A percentile compares a stretch with the other conserved stretches of the same genome.
phyloP scores from a whole-genome alignment of 1,140 invertebrate species.

The Lepidurus apus region DNA sequence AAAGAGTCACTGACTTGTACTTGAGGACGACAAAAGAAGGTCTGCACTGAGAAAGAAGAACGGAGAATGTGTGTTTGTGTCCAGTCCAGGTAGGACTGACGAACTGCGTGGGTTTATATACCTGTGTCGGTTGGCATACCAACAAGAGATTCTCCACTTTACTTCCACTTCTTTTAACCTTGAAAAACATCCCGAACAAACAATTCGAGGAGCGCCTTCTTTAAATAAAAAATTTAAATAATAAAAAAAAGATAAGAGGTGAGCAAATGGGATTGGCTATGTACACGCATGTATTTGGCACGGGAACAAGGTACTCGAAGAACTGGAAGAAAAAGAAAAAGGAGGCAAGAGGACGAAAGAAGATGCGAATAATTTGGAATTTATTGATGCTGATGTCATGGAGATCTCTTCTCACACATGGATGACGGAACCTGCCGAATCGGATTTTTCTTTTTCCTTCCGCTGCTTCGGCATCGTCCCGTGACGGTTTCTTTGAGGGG shows the following conservation, averaged over 20 bases:
- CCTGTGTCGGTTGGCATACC: neutral
- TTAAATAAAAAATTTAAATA: too few relatives aligned
- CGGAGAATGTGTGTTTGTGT: neutral
- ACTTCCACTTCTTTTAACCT: neutral
- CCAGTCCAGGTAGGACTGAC: neutral
- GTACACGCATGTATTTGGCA: constrained; percentile 14
- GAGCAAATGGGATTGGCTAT: neutral
- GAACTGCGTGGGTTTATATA: neutral
- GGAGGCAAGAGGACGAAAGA: neutral
- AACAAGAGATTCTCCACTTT: neutral
- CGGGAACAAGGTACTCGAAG: neutral
- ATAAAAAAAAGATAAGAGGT: neutral
- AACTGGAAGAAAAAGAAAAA: neutral
- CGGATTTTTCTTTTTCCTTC: neutral
- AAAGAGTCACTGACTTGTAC: neutral
- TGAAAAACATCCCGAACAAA: neutral
- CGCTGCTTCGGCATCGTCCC: neutral
- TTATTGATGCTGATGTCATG: constrained; percentile 5
- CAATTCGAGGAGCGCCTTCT: too few relatives aligned
- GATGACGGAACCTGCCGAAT: constrained; percentile 5
- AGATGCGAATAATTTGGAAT: neutral
- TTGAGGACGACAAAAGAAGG: neutral
- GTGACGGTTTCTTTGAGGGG: neutral
- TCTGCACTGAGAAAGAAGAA: neutral
- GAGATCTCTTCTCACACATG: neutral